Base-by-base conservation (phyloP, 2,888 invertebrate genomes). In the Sinopyrophorus schimmeli region DNA sequence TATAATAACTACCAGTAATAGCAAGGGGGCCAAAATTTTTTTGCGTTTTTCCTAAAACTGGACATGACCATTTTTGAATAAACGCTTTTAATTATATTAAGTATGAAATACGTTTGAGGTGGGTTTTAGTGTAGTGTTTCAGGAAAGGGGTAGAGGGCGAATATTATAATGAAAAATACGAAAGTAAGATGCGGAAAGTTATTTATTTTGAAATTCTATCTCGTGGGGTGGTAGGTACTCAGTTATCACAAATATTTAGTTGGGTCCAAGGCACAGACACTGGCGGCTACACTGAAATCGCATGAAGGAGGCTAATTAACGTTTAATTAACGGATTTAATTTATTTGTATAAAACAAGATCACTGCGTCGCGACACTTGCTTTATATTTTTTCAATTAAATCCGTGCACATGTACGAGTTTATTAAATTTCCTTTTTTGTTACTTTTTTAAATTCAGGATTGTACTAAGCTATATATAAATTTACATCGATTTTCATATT, bases 221-320 rank as follows among this genome's bases (percentile, higher is more conserved):
- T 48, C 65, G 66, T 69, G 70, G 68, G 67, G 67, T 69, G 67
- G 67, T 70, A 70, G 70, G 69, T 71, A 71, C 70, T 70, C 64
- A 67, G 63, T 68, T 70, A 70, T 70, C 70, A 70, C 71, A 71
- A 70, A 70, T 67, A 71, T 70, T n/a, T 69, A 70, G 64, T 69
- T 64, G 67, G 68, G 67, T 68, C 68, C 67, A 71, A 71, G 71
- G 71, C 71, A 71, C 71, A 70, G 67, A 71, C 70, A 70, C 69
- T 70, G 69, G 68, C 70, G 63, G 64, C 68, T 69, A 70, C 69
- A 67, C 64, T 66, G 66, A 69, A 58, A 58, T 54, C 54, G 51
- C 51, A 37, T 52, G 47, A 47, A 46, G 51, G 51, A 41, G 47
- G 39, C 34, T 42, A 46, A 15, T n/a, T 47, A 49, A 52, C 21